Evolutionary conservation across 2,113 vertebrate genomes (phyloP).

Genomic region (Crotalus horridus): DNA sequence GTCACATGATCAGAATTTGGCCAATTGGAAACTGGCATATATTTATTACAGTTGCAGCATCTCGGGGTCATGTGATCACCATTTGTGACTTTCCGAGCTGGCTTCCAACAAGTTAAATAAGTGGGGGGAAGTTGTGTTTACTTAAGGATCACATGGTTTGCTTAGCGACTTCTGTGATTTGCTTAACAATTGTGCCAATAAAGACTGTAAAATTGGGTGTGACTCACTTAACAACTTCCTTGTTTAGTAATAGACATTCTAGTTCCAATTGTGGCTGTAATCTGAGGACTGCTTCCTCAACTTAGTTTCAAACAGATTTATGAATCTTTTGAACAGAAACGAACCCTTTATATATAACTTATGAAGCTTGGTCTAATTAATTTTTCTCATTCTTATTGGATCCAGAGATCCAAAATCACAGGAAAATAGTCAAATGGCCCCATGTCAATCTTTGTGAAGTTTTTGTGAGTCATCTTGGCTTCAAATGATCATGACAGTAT

Average conservation of each 20-base stretch:
- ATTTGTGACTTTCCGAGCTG: not conserved
- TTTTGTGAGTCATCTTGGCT: not conserved
- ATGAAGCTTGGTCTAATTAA: not conserved
- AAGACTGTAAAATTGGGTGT: not conserved
- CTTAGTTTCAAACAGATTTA: not conserved
- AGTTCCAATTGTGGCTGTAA: not conserved
- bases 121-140: not conserved
- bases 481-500: not conserved
- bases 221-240: not conserved
- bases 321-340: not conserved
- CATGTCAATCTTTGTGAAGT: not conserved
- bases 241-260: not conserved
- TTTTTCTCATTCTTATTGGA: not conserved
- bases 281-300: not conserved
- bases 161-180: not conserved
- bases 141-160: not conserved
- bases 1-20: not conserved
- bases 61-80: not conserved
- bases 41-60: not conserved
- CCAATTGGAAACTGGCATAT: not conserved
- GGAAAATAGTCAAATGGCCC: constrained; percentile 13
- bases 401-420: constrained; percentile 8
- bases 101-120: not conserved
- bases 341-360: not conserved
- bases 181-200: not conserved